Percentiles rank a stretch among this genome's conserved stretches.
Conservation (phyloP, 1,140 invertebrate species). For the Drosophila sucinea region DNA sequence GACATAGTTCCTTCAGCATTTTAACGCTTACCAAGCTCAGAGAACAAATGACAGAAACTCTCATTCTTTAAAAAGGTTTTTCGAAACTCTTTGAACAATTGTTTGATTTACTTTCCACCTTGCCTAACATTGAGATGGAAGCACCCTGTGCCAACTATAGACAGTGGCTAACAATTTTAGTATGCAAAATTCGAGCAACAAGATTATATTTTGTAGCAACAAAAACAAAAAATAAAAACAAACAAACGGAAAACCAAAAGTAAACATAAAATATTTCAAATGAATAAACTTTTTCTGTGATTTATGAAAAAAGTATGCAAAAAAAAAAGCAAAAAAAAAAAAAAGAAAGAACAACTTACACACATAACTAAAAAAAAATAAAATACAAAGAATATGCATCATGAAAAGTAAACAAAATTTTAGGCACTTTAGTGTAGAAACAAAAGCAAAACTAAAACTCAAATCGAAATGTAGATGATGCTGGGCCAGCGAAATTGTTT, state of each 20-base stretch:
- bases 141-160: conserved; percentile 6
- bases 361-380: conserved; percentile 18
- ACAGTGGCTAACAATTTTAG: conserved; percentile 47
- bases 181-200: conserved; percentile 40
- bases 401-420: conserved; percentile 53
- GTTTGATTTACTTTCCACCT: too few species aligned
- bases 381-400: conserved; percentile 34
- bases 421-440: conserved; percentile 63
- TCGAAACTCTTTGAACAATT: too few species aligned
- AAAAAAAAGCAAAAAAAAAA: conserved; percentile 15
- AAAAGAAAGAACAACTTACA: conserved; percentile 22
- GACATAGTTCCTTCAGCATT: too few species aligned
- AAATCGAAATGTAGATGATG: conserved; percentile 33
- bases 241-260: conserved; percentile 26
- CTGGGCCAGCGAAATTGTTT: conserved; percentile 60
- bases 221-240: conserved; percentile 43
- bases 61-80: too few species aligned
- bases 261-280: conserved; percentile 63
- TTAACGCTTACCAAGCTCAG: too few species aligned
- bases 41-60: too few species aligned
- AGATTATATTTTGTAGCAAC: conserved; percentile 69
- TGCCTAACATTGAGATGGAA: neutral
- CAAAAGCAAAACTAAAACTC: conserved; percentile 18
- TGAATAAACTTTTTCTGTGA: conserved; percentile 80
- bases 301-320: conserved; percentile 81